Conservation (phyloP, 2,797 vertebrate species). For the Fistularia tabacaria region DNA sequence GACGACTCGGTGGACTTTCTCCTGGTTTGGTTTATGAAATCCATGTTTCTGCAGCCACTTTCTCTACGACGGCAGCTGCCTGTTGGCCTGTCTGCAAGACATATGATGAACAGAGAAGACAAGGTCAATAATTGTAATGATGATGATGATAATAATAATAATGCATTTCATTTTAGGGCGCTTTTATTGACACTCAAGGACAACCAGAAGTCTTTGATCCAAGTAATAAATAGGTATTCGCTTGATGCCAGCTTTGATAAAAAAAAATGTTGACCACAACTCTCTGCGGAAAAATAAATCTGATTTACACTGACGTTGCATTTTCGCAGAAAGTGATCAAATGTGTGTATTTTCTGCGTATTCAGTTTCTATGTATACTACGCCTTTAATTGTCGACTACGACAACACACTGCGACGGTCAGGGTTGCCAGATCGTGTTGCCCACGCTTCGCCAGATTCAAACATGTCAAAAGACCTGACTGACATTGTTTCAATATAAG, state of each 20-base stretch:
- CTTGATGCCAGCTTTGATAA: no score
- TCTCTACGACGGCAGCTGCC: no score
- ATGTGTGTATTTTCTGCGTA: constrained; percentile 2
- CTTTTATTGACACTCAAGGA: background rate
- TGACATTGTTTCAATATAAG: no score
- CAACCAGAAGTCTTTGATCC: background rate
- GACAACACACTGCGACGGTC: constrained; percentile 29
- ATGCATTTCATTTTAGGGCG: no score
- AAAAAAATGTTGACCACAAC: no score
- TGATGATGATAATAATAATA: background rate
- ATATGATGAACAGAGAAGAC: no score
- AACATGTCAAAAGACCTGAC: no score
- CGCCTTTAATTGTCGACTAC: constrained; percentile 20
- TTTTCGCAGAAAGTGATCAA: background rate
- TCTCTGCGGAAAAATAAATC: background rate
- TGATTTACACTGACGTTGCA: no score
- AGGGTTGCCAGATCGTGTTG: constrained; percentile 45
- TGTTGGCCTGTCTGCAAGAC: no score
- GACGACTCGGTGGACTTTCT: constrained; percentile 58
- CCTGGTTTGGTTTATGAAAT: constrained; percentile 59
- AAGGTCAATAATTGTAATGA: background rate
- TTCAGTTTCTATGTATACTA: constrained; percentile 16
- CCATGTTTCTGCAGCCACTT: constrained; percentile 37
- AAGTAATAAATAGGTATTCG: background rate
- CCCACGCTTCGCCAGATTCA: background rate